Evolutionary conservation across 1,140 invertebrate genomes (phyloP).

Genomic region (Mactra quadrangularis): DNA sequence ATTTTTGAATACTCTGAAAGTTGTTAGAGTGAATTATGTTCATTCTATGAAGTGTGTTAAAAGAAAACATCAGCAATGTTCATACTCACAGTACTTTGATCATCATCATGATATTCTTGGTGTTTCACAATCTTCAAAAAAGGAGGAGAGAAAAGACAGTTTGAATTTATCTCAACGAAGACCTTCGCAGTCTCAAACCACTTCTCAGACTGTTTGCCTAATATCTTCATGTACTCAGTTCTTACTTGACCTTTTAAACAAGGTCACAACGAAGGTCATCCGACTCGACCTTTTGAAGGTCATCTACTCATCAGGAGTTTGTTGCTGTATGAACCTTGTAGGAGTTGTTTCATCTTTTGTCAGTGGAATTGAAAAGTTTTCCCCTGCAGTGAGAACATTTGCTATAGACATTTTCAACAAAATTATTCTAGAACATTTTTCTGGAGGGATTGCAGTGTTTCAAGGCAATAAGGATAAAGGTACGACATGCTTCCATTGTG

Average conservation of each 20-base stretch:
- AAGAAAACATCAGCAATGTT: constrained; percentile 74
- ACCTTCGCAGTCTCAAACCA: constrained; percentile 8
- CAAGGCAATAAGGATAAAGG: background rate
- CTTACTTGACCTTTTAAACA: constrained; percentile 51
- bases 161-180: background rate
- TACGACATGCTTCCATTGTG: constrained; percentile 43
- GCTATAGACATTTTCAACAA: constrained; percentile 42
- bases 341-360: constrained; percentile 39
- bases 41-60: constrained; percentile 79
- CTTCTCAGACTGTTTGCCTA: constrained; percentile 32
- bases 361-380: constrained; percentile 44
- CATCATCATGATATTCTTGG: constrained; percentile 80
- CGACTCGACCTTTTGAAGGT: constrained; percentile 45
- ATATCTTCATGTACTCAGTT: constrained; percentile 50
- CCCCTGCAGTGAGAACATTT: constrained; percentile 49
- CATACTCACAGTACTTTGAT: constrained; percentile 71
- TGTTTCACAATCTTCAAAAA: constrained; percentile 9
- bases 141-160: background rate
- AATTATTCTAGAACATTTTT: constrained; percentile 56
- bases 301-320: constrained; percentile 44
- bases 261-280: constrained; percentile 42
- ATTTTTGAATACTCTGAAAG: constrained; percentile 74
- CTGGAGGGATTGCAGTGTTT: constrained; percentile 7
- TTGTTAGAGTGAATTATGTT: constrained; percentile 78
- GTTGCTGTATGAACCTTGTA: constrained; percentile 54